Evolutionary conservation across 2,113 vertebrate species (phyloP).

Genomic region (Pedetes capensis): DNA sequence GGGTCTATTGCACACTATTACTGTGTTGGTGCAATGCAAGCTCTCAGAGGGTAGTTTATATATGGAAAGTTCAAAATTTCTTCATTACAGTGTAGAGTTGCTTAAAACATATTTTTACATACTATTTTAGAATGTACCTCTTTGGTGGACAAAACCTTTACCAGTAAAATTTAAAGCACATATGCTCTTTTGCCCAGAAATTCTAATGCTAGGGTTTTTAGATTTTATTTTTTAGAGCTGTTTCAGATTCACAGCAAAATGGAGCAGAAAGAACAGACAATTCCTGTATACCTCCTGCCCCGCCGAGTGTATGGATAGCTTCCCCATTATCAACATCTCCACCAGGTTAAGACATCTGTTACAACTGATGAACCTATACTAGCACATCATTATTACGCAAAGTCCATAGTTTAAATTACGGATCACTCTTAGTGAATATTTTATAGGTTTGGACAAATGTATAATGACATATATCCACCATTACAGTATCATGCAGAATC

Average conservation of each 20-base stretch:
- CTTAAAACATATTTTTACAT: not conserved
- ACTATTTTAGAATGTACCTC: not conserved
- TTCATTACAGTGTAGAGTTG: not conserved
- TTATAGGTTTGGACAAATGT: not conserved
- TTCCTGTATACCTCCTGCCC: not conserved
- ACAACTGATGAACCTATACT: not conserved
- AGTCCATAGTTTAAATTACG: not conserved
- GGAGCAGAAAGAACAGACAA: not conserved
- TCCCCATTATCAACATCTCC: not conserved
- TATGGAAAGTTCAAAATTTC: not conserved
- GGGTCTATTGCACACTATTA: not conserved
- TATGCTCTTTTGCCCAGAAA: not conserved
- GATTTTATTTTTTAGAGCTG: not conserved
- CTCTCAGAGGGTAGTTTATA: not conserved
- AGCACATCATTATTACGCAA: not conserved
- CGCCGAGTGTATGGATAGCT: no score
- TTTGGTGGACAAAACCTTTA: not conserved
- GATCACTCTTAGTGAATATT: not conserved
- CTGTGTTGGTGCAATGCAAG: not conserved
- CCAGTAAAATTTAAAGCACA: not conserved
- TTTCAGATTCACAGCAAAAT: not conserved
- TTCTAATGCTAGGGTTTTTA: not conserved
- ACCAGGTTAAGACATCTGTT: not conserved
- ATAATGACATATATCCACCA: not conserved
- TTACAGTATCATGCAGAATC: not conserved